Percentiles rank a stretch among this genome's conserved stretches.
Conservation (phyloP, 2,888 invertebrate species). For the Meloe dianella region DNA sequence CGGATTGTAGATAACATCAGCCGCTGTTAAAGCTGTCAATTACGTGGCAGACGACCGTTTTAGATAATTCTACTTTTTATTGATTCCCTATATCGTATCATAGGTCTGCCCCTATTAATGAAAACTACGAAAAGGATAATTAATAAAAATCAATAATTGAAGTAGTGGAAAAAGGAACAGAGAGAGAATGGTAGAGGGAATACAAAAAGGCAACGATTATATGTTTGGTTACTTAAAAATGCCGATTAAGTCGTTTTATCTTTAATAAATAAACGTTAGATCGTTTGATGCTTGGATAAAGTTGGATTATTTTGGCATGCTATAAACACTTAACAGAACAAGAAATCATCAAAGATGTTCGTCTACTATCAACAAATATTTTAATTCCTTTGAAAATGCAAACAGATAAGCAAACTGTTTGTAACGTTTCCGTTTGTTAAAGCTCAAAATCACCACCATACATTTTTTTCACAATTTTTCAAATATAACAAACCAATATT, state of each 20-base stretch:
- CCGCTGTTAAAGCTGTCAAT: constrained; percentile 46
- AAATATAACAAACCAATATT: too few relatives aligned
- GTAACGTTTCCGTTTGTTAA: constrained; percentile 36
- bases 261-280: constrained; percentile 50
- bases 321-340: constrained; percentile 52
- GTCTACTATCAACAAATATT: constrained; percentile 54
- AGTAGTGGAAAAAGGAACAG: not conserved
- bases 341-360: constrained; percentile 51
- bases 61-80: not conserved
- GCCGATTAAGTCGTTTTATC: constrained; percentile 55
- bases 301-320: constrained; percentile 50
- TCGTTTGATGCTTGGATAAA: constrained; percentile 42
- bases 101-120: not conserved
- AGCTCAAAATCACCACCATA: not conserved
- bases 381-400: constrained; percentile 55
- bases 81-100: too few relatives aligned
- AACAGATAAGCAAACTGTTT: constrained; percentile 52
- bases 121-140: not conserved
- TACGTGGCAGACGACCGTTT: constrained; percentile 24
- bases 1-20: constrained; percentile 46
- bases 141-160: constrained; percentile 2
- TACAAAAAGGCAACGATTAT: constrained; percentile 36
- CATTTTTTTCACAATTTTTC: too few relatives aligned
- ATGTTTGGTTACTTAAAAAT: constrained; percentile 53
- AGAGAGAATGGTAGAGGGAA: not conserved